These are phyloP conservation scores for Hoplodrina ambigua DNA, from an alignment of 2,888 invertebrate genomes.

Conservation along the genomic window DNA sequence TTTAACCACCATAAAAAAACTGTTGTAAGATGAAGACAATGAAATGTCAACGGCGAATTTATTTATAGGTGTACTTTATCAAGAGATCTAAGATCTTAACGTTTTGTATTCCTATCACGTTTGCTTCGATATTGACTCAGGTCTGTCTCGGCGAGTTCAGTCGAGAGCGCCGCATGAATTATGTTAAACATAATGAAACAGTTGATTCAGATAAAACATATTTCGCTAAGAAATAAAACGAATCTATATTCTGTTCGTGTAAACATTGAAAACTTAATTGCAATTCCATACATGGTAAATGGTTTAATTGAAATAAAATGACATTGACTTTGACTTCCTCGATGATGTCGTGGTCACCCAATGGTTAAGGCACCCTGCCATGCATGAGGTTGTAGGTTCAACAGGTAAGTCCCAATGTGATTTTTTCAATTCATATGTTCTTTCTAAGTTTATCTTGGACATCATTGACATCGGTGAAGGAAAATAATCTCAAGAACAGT, in stretches of 20 bases:
- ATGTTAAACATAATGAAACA: constrained; percentile 46
- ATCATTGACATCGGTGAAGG: no score
- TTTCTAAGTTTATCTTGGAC: no score
- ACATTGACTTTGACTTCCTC: no score
- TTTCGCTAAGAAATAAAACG: constrained; percentile 5
- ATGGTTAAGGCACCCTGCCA: no score
- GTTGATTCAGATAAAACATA: constrained; percentile 20
- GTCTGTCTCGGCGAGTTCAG: constrained; percentile 39
- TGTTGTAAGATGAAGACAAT: constrained; percentile 6
- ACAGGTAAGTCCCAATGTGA: no score
- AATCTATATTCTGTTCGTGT: not conserved
- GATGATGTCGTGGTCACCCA: no score
- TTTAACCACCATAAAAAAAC: no score
- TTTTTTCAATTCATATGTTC: no score
- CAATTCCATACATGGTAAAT: not conserved
- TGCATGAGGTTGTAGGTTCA: no score
- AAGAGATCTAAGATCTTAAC: constrained; percentile 25
- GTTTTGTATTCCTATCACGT: constrained; percentile 35
- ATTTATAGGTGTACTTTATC: constrained; percentile 28
- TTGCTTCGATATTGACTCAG: constrained; percentile 41
- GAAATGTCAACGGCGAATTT: constrained; percentile 31
- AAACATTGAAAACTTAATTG: not conserved
- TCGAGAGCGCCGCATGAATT: constrained; percentile 41
- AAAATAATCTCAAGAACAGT: no score
- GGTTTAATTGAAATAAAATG: no score